These are phyloP conservation scores for Okamejei kenojei DNA, from an alignment of 2,797 vertebrate genomes.

Conservation along the genomic window DNA sequence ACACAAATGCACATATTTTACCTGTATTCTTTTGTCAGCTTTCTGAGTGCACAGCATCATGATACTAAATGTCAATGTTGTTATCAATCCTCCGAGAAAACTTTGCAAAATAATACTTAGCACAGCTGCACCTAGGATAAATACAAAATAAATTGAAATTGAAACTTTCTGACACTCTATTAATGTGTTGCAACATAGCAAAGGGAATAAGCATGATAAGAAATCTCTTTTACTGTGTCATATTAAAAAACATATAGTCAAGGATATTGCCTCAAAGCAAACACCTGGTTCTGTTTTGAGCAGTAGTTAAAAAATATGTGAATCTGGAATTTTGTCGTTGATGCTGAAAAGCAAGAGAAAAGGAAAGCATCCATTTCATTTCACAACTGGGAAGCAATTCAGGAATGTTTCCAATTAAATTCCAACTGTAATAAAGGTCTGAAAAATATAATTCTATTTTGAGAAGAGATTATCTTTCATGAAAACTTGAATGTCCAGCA, in stretches of 20 bases:
- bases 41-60: constrained; percentile 33
- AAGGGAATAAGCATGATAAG: neutral
- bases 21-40: constrained; percentile 33
- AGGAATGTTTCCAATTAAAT: constrained; percentile 29
- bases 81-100: constrained; percentile 35
- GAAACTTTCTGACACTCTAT: constrained; percentile 27
- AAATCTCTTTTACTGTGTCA: neutral
- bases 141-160: constrained; percentile 29
- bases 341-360: neutral
- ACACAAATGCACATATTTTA: neutral
- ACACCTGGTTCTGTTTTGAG: neutral
- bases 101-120: constrained; percentile 35
- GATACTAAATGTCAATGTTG: constrained; percentile 36
- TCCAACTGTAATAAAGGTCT: constrained; percentile 15
- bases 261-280: constrained; percentile 25
- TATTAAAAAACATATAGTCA: constrained; percentile 14
- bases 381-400: constrained; percentile 23
- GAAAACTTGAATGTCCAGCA: constrained; percentile 11
- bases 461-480: constrained; percentile 18
- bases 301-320: neutral
- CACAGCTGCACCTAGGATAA: constrained; percentile 36
- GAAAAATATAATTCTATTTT: neutral
- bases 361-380: neutral
- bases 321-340: neutral
- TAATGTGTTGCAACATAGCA: constrained; percentile 28